Conservation (phyloP, 2,888 invertebrate species). For the Harmothoe impar region DNA sequence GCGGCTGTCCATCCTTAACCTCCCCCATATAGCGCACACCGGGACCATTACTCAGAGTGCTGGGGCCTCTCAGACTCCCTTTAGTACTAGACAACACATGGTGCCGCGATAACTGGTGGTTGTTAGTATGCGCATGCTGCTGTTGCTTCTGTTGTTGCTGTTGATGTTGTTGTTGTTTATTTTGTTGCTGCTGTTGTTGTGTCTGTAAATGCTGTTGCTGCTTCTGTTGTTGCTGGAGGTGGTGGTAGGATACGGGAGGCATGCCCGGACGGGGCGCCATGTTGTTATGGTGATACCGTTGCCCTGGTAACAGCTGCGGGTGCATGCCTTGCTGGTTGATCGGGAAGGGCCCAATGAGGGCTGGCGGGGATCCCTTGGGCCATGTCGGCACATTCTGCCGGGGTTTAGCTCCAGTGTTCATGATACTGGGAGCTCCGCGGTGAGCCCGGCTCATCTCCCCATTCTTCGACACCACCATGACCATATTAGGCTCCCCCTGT, state of each 20-base stretch:
- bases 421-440: slow-evolving; percentile 29
- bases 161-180: neutral
- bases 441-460: slow-evolving; percentile 1
- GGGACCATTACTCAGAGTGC: neutral
- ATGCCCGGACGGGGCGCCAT: neutral
- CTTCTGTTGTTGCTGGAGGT: neutral
- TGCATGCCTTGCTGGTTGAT: neutral
- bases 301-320: neutral
- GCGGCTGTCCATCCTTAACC: neutral
- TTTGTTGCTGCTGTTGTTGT: neutral
- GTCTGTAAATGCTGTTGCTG: neutral
- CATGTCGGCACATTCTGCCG: neutral
- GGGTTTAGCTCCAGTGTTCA: neutral
- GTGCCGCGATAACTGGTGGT: neutral
- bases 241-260: neutral
- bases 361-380: neutral
- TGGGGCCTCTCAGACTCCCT: neutral
- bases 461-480: slow-evolving; percentile 53
- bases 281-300: neutral
- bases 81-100: neutral
- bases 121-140: neutral
- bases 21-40: neutral
- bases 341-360: no score
- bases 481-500: slow-evolving; percentile 46
- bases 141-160: slow-evolving; percentile 39